Conservation (phyloP, 2,797 vertebrate species). For the Spinus olivaceus region DNA sequence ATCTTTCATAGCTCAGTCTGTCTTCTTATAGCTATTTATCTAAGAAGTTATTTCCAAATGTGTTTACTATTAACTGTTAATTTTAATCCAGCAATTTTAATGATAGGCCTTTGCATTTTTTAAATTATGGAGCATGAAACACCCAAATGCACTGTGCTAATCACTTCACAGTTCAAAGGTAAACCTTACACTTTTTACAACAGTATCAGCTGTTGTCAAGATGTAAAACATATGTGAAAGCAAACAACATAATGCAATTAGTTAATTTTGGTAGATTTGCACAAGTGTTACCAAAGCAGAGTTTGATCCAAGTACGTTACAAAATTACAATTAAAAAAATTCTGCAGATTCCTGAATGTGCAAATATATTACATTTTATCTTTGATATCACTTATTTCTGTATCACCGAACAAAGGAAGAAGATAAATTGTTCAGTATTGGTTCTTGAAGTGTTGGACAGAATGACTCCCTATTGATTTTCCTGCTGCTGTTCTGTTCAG, state of each 20-base stretch:
- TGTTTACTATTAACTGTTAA: neutral
- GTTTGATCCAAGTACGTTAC: neutral
- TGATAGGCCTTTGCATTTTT: neutral
- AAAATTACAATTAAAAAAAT: neutral
- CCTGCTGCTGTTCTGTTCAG: conserved; percentile 10
- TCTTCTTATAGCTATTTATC: neutral
- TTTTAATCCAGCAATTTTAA: neutral
- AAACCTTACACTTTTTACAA: neutral
- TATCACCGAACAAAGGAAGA: neutral
- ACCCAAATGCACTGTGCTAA: neutral
- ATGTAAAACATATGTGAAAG: conserved; percentile 10
- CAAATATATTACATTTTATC: neutral
- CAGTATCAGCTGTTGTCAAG: conserved; percentile 3
- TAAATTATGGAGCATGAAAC: neutral
- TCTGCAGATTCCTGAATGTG: neutral
- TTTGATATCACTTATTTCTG: neutral
- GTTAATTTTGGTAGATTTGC: conserved; percentile 34
- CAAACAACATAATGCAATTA: conserved; percentile 53
- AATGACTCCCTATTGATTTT: conserved; percentile 41
- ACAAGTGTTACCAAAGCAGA: conserved; percentile 28
- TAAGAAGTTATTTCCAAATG: neutral
- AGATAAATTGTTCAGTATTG: neutral
- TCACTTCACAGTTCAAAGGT: conserved; percentile 24
- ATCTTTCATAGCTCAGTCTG: neutral
- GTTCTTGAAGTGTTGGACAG: neutral